Conservation (phyloP, 2,888 invertebrate species). For the Coelinius sp. region DNA sequence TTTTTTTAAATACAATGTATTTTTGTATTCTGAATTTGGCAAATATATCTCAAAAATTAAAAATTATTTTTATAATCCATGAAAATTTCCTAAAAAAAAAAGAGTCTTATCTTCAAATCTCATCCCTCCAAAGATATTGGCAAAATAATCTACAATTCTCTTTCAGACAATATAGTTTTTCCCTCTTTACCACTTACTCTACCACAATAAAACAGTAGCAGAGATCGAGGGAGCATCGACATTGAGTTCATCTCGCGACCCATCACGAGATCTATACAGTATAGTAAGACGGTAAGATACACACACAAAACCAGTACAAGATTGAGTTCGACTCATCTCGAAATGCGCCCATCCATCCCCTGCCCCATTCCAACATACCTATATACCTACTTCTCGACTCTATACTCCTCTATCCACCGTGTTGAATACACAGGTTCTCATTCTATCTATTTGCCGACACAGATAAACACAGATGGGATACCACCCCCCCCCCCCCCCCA, state of each 20-base stretch:
- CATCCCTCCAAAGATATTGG: too few relatives aligned
- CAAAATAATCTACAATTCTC: too few relatives aligned
- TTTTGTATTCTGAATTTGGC: too few relatives aligned
- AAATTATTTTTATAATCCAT: too few relatives aligned
- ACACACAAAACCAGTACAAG: conserved; percentile 51
- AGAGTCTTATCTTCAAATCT: too few relatives aligned
- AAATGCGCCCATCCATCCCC: conserved; percentile 62
- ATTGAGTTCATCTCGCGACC: not conserved
- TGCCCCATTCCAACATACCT: conserved; percentile 36
- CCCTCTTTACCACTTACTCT: too few relatives aligned
- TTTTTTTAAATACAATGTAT: too few relatives aligned
- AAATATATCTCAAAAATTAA: too few relatives aligned
- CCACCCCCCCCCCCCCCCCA: conserved; percentile 47
- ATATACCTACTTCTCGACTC: not conserved
- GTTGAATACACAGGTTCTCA: conserved; percentile 53
- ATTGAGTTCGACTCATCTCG: conserved; percentile 68
- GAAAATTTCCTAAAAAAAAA: too few relatives aligned
- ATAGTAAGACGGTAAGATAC: not conserved
- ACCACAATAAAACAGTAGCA: not conserved
- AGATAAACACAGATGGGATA: conserved; percentile 66
- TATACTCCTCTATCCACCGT: not conserved
- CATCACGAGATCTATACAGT: not conserved
- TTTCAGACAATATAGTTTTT: too few relatives aligned
- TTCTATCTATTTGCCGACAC: conserved; percentile 70
- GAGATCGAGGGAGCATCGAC: not conserved